Evolutionary conservation across 2,113 vertebrate genomes (phyloP).

Genomic region (Lates calcarifer): DNA sequence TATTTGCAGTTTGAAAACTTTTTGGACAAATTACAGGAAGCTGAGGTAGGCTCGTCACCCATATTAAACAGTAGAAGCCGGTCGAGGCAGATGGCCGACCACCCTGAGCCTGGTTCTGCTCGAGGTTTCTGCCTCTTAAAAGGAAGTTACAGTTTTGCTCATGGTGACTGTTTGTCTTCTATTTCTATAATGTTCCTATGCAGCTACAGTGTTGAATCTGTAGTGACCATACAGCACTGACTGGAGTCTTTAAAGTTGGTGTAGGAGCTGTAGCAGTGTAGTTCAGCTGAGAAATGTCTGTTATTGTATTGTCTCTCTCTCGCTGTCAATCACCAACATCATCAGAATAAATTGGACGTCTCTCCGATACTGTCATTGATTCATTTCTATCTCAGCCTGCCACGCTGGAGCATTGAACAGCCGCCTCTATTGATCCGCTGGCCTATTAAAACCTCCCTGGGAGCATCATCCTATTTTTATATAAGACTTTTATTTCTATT

Average conservation of each 20-base stretch:
- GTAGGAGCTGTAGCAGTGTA: not conserved
- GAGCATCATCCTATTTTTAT: conserved; percentile 91
- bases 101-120: no score
- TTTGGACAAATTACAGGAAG: no score
- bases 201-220: not conserved
- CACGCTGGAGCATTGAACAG: conserved; percentile 92
- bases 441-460: conserved; percentile 94
- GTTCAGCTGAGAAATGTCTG: conserved; percentile 9
- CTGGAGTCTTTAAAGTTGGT: not conserved
- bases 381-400: conserved; percentile 93
- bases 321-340: conserved; percentile 93
- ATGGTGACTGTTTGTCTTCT: no score
- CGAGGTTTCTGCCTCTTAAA: no score
- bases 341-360: conserved; percentile 98
- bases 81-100: no score
- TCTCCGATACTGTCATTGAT: conserved; percentile 95
- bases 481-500: conserved; percentile 94
- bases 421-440: conserved; percentile 93
- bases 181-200: not conserved
- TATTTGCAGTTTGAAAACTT: no score
- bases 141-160: no score
- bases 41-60: no score
- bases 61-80: no score
- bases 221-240: no score
- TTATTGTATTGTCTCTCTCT: conserved; percentile 1